Conservation (phyloP, 2,888 invertebrate genomes). For the Drosophila peninsularis region DNA sequence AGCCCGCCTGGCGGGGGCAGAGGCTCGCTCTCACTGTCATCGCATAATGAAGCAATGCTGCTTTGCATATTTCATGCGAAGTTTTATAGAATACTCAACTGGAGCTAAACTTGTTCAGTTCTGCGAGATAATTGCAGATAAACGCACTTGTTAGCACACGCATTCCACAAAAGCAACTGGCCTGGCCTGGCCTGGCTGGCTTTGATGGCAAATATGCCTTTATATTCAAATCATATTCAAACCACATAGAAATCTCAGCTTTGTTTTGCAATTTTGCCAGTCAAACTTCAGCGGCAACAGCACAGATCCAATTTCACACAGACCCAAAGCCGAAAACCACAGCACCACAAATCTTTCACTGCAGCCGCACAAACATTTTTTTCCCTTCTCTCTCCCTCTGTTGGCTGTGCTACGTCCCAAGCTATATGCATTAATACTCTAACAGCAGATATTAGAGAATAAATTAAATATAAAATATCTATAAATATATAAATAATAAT, state of each 20-base stretch:
- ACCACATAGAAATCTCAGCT: constrained; percentile 68
- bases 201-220: constrained; percentile 51
- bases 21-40: no score
- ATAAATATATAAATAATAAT: no score
- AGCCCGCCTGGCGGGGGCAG: neutral
- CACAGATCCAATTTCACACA: constrained; percentile 65
- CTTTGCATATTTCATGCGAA: constrained; percentile 38
- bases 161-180: constrained; percentile 29
- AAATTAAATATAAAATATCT: no score
- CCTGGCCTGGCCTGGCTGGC: constrained; percentile 1
- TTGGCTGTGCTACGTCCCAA: neutral
- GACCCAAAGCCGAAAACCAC: constrained; percentile 45
- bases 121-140: constrained; percentile 18
- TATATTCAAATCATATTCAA: constrained; percentile 58
- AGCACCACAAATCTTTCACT: constrained; percentile 74
- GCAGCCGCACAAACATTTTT: constrained; percentile 39
- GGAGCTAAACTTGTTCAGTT: neutral
- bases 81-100: neutral
- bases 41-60: constrained; percentile 18
- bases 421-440: constrained; percentile 26
- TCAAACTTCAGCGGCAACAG: constrained; percentile 50
- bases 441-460: neutral
- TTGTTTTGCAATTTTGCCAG: constrained; percentile 49
- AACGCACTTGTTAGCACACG: constrained; percentile 20
- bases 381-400: constrained; percentile 16